Conservation (phyloP, 2,888 invertebrate species). For the Loripinus fragilis region DNA sequence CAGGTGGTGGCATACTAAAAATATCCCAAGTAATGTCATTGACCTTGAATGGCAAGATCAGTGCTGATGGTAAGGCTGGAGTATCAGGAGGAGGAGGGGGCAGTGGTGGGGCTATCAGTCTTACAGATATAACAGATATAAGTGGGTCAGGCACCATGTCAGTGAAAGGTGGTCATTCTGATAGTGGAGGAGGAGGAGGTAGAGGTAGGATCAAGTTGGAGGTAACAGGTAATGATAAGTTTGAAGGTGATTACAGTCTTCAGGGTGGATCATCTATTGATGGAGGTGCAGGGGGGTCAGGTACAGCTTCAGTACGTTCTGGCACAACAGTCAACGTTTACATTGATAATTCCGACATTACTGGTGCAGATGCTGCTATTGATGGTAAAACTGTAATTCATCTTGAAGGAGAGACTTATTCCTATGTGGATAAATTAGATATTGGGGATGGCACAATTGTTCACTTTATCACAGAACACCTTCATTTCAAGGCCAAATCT, state of each 20-base stretch:
- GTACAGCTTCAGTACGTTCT: constrained; percentile 61
- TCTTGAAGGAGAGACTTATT: constrained; percentile 21
- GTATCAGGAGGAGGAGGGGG: constrained; percentile 64
- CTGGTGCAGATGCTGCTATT: constrained; percentile 35
- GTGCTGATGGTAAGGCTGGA: constrained; percentile 62
- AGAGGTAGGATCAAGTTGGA: constrained; percentile 65
- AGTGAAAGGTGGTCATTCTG: constrained; percentile 61
- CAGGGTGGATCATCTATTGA: constrained; percentile 62
- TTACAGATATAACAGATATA: constrained; percentile 41
- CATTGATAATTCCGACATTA: constrained; percentile 51
- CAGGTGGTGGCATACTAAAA: constrained; percentile 61
- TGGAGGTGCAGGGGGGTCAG: constrained; percentile 66
- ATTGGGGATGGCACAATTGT: constrained; percentile 57
- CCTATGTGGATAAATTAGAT: constrained; percentile 49
- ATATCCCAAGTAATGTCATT: constrained; percentile 43
- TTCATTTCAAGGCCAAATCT: constrained; percentile 60
- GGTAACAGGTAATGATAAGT: constrained; percentile 60
- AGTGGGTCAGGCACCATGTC: constrained; percentile 60
- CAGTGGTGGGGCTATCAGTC: constrained; percentile 64
- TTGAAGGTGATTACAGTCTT: constrained; percentile 55
- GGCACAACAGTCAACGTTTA: constrained; percentile 37
- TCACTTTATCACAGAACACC: constrained; percentile 41
- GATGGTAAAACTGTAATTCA: constrained; percentile 62
- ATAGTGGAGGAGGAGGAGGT: constrained; percentile 67
- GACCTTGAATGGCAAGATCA: constrained; percentile 64